These are phyloP conservation scores for Trichonephila clavipes DNA, from an alignment of 1,140 invertebrate species.

Conservation along the genomic window DNA sequence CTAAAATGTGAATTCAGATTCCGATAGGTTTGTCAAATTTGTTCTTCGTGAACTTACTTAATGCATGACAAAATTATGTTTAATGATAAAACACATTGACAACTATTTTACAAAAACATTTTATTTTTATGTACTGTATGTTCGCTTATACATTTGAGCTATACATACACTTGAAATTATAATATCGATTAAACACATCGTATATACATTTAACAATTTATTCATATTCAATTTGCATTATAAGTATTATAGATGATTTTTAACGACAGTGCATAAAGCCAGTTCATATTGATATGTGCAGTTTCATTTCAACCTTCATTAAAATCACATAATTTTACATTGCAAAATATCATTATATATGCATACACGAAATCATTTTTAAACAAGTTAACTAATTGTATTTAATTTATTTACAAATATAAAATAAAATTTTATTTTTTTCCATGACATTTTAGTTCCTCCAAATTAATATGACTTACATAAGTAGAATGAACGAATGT, in stretches of 20 bases:
- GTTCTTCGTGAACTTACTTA: too few species aligned
- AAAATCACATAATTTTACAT: background rate
- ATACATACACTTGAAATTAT: background rate
- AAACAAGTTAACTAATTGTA: too few species aligned
- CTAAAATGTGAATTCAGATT: too few species aligned
- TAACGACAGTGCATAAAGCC: background rate
- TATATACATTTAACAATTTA: background rate
- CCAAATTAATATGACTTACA: too few species aligned
- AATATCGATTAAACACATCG: background rate
- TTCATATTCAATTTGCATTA: background rate
- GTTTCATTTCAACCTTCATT: background rate
- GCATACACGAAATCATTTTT: too few species aligned
- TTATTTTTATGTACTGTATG: background rate
- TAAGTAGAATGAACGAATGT: too few species aligned
- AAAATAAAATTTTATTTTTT: too few species aligned
- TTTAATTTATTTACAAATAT: too few species aligned
- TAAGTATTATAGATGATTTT: background rate
- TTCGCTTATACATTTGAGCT: slow-evolving; percentile 6
- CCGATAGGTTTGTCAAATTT: too few species aligned
- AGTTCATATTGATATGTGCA: slow-evolving; percentile 18
- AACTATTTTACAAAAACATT: background rate
- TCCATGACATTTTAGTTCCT: too few species aligned
- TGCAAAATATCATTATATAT: too few species aligned
- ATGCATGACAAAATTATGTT: background rate
- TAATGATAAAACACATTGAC: background rate